Percentiles rank a stretch among this genome's conserved stretches.
phyloP scores from a whole-genome alignment of 2,888 invertebrate species.

The Nymphalis c-album region DNA sequence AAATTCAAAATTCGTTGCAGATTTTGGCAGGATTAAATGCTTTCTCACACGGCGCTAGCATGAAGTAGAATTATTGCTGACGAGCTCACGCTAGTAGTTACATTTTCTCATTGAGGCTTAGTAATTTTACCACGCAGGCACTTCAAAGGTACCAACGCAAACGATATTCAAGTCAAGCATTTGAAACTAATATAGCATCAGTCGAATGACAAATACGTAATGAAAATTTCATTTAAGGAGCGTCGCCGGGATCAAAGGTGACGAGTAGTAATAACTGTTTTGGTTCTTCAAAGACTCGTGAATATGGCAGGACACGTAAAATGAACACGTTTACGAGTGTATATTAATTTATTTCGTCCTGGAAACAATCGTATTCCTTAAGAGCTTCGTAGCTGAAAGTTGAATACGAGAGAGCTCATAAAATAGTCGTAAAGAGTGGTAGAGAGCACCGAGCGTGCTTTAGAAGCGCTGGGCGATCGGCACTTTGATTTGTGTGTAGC shows the following conservation, averaged over 20 bases:
- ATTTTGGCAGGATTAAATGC: constrained; percentile 25
- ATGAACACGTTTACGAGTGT: constrained; percentile 67
- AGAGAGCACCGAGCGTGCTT: constrained; percentile 62
- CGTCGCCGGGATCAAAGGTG: constrained; percentile 64
- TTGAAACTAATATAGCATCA: constrained; percentile 39
- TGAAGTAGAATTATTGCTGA: constrained; percentile 67
- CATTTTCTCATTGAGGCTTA: constrained; percentile 49
- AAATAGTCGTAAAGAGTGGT: constrained; percentile 72
- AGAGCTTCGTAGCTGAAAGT: constrained; percentile 56
- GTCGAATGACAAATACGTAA: constrained; percentile 55
- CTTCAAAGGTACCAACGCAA: constrained; percentile 58
- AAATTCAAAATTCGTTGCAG: constrained; percentile 22
- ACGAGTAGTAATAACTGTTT: constrained; percentile 52
- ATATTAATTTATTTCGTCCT: constrained; percentile 74
- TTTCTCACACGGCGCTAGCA: constrained; percentile 34
- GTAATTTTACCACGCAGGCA: constrained; percentile 53
- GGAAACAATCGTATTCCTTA: constrained; percentile 67
- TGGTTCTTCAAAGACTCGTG: constrained; percentile 67
- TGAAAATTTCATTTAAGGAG: constrained; percentile 50
- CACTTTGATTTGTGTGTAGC: constrained; percentile 79
- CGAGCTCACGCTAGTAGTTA: constrained; percentile 48
- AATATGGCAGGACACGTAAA: constrained; percentile 59
- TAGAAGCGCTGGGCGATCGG: constrained; percentile 62
- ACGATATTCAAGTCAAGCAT: constrained; percentile 52
- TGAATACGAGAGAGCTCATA: constrained; percentile 76